Evolutionary conservation across 2,797 vertebrate species (phyloP), one percentile per base, ranked within the genome.

Genomic region (Neosilurus mollespiculum): DNA sequence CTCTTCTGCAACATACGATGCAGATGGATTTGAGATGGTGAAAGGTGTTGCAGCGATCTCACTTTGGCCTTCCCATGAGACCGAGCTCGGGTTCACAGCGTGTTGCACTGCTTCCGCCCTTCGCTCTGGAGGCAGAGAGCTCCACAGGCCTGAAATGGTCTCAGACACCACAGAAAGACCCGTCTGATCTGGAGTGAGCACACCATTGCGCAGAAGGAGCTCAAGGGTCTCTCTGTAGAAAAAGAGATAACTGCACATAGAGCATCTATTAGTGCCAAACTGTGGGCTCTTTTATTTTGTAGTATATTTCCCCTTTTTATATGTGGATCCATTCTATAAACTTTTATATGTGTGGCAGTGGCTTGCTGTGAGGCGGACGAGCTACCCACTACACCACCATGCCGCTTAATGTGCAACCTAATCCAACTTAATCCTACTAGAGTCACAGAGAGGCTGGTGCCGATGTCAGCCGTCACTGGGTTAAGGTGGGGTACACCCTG

Each of bases 191-290:
- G 85, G 81, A 80, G 92, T 87, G 83, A 96, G 84, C 61, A 94
- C 80, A 30, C 89, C 83, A 11, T 90, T 90, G 86, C 85, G 86
- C 16, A 93, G 85, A 89, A 96, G 89, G 78, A 94, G 89, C 80
- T 95, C 94, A 90, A 96, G 89, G 0, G 89, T 93, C 89, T 93
- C 93, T 86, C 93, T 95, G 93, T 96, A 96, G 87, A 96, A 96
- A 90, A 79, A 90, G 86, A 96, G 91, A 84, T 96, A 96, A 90
- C 61, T 94, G 92, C 62, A 81, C 81, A 92, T 51, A 67, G 30
- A 73, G 24, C 24, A n/a, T 16, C 9, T 65, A 18, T n/a, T 20
- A 71, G 26, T 66, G 66, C 18, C 4, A n/a, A 49, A 24, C 24
- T 49, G 16, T 34, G 24, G 10, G 24, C 20, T n/a, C 22, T 56